These are phyloP conservation scores for Leuciscus idus DNA, from an alignment of 2,113 vertebrate species.

Conservation along the genomic window DNA sequence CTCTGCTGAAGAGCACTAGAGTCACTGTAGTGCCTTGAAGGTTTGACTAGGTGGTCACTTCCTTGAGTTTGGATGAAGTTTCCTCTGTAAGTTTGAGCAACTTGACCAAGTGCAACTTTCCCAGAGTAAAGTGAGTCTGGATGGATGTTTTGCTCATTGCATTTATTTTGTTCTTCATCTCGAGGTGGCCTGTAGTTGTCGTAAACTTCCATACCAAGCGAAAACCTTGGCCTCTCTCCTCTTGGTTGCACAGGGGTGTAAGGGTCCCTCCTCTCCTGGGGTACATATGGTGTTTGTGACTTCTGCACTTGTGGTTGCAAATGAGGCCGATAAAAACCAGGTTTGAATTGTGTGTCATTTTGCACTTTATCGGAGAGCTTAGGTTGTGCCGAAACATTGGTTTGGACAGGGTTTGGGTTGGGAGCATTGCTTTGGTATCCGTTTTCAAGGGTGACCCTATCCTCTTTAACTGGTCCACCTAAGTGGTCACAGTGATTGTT, in stretches of 20 bases:
- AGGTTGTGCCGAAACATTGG: conserved; percentile 64
- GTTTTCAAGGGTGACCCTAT: conserved; percentile 71
- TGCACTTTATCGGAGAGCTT: conserved; percentile 68
- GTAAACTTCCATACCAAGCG: conserved; percentile 62
- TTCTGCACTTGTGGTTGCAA: conserved; percentile 41
- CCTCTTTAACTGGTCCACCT: conserved; percentile 49
- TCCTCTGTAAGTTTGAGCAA: conserved; percentile 61
- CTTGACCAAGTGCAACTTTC: conserved; percentile 60
- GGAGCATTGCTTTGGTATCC: conserved; percentile 78
- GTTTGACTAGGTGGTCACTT: conserved; percentile 57
- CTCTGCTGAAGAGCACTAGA: conserved; percentile 47
- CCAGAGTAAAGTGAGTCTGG: conserved; percentile 41
- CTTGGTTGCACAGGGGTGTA: conserved; percentile 55
- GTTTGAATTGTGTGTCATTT: conserved; percentile 66
- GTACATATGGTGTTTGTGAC: conserved; percentile 17
- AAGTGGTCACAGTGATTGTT: conserved; percentile 43
- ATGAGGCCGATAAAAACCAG: conserved; percentile 68
- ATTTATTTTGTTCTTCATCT: conserved; percentile 59
- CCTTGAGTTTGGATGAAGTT: conserved; percentile 49
- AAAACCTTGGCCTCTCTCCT: conserved; percentile 62
- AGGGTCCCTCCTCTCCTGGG: conserved; percentile 66
- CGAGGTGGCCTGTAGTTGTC: conserved; percentile 66
- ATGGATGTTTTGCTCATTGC: conserved; percentile 63
- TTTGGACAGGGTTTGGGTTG: conserved; percentile 57
- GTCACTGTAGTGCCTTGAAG: conserved; percentile 66